A percentile compares a stretch with the other conserved stretches of the same genome.
Evolutionary conservation across 2,113 vertebrate genomes (phyloP).

Genomic region (Ursus arctos): DNA sequence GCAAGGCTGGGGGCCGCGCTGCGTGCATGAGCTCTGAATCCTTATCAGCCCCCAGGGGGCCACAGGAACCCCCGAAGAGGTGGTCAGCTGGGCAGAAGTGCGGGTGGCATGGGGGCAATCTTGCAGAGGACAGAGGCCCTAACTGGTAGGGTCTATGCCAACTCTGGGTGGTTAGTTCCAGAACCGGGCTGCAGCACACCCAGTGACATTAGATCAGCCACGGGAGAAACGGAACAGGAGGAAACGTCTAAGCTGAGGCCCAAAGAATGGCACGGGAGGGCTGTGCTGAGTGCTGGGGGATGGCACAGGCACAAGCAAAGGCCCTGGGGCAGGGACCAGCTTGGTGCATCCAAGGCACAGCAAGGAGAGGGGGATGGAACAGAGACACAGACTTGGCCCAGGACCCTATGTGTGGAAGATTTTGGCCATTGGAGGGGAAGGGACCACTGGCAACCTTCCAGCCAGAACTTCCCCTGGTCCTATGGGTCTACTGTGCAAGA

Average conservation of each 20-base stretch:
- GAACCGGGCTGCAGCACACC: not conserved
- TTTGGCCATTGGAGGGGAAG: not conserved
- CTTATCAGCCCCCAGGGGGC: not conserved
- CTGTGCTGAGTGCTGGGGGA: not conserved
- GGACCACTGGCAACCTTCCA: too few species aligned
- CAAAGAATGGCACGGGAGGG: not conserved
- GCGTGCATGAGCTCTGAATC: not conserved
- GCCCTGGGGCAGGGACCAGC: not conserved
- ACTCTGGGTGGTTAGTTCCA: not conserved
- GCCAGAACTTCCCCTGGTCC: not conserved
- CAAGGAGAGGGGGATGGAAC: not conserved
- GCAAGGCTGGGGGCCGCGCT: fast-evolving
- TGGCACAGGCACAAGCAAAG: not conserved
- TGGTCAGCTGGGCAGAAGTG: not conserved
- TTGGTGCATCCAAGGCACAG: not conserved
- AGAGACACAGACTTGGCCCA: not conserved
- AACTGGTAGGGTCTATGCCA: not conserved
- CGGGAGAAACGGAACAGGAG: not conserved
- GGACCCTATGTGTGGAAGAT: not conserved
- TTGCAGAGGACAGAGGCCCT: not conserved
- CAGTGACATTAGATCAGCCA: not conserved
- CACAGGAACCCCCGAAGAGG: not conserved
- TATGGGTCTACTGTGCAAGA: not conserved
- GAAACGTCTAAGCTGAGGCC: not conserved
- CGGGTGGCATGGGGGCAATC: not conserved